Evolutionary conservation across 2,888 invertebrate genomes (phyloP), one percentile per base, ranked within the genome.

Genomic region (Pterobdella sp.): DNA sequence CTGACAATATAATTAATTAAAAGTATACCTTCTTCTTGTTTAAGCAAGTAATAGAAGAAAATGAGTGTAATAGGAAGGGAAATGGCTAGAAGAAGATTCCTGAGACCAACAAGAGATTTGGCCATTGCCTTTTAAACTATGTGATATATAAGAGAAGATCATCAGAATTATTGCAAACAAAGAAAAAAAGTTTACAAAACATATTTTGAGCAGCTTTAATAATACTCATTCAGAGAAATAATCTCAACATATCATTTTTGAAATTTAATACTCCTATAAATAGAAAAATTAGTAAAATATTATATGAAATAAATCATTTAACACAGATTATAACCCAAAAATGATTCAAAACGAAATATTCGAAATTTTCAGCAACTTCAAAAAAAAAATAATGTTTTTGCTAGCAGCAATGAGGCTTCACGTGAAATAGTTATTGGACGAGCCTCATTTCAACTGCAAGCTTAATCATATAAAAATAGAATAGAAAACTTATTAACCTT

Each of bases 311-410:
- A 4, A 56, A 56, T 26, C 26, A n/a, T 7, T 42, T 26, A 56
- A 14, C 18, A 56, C 26, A 26, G 4, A 56, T 18, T 56, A 18
- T 56, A 56, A 56, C 60, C 60, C n/a, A 7, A 56, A 56, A 56
- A 56, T 26, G 60, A 56, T 56, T 56, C 60, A 56, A 56, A 56
- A 26, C 60, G 60, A 56, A 56, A 56, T 56, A 18, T 18, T 56
- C 60, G 60, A 56, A 56, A 56, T 22, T 26, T 18, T 56, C 60
- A 56, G n/a, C 60, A 3, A 56, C 18, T 26, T 14, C 7, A 56
- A 56, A 56, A 56, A 56, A 56, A 56, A 22, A 56, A 56, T 26
- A 56, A 56, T 56, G 60, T 18, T 56, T 56, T 56, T 22, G n/a
- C 4, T 4, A 56, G 60, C 60, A 56, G 60, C 60, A 56, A 22